phyloP scores from a whole-genome alignment of 2,113 vertebrate genomes.

The Nycticryphes semicollaris region DNA sequence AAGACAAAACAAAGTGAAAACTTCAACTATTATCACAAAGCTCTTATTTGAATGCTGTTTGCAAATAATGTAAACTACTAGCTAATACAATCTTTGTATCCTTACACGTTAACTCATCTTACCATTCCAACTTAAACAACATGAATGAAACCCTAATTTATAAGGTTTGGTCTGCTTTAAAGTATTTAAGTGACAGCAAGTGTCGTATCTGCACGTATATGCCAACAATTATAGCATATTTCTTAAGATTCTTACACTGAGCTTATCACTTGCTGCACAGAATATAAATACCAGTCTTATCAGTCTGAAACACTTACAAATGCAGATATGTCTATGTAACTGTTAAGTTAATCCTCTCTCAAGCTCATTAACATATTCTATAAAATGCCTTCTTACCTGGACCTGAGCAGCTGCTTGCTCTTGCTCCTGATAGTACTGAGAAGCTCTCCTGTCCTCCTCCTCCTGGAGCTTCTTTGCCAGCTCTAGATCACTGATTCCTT shows the following conservation, averaged over 20 bases:
- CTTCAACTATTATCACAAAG: background rate
- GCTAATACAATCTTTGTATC: background rate
- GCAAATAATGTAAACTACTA: background rate
- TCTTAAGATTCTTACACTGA: background rate
- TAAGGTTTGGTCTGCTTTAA: background rate
- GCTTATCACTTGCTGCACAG: background rate
- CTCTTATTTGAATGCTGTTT: background rate
- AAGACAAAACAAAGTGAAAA: background rate
- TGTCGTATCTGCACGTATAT: rapidly evolving
- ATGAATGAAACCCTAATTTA: background rate
- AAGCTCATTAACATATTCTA: background rate
- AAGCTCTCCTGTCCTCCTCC: slow-evolving; percentile 93
- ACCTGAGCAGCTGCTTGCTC: slow-evolving; percentile 86
- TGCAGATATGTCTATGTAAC: background rate
- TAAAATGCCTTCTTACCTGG: slow-evolving; percentile 65
- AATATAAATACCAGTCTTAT: background rate
- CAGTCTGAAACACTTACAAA: background rate
- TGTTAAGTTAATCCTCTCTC: background rate
- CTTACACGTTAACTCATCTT: background rate
- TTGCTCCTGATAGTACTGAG: slow-evolving; percentile 97
- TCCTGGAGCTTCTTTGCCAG: slow-evolving; percentile 98
- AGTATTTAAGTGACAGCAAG: background rate
- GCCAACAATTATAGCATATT: background rate
- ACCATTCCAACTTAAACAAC: background rate
- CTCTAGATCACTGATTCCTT: slow-evolving; percentile 95